phyloP scores from a whole-genome alignment of 2,888 invertebrate genomes.

The Parnassius smintheus region DNA sequence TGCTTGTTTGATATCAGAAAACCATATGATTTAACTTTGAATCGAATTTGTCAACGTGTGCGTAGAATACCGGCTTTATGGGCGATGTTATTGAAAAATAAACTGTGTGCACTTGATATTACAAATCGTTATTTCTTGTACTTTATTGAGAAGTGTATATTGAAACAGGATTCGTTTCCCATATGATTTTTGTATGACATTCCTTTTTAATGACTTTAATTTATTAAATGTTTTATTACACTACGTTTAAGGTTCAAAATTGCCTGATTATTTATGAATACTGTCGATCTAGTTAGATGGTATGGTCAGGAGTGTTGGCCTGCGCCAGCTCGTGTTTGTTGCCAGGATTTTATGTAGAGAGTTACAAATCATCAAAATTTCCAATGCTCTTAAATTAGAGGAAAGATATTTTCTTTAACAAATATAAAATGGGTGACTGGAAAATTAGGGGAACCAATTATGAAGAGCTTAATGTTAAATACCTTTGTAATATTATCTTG shows the following conservation, averaged over 20 bases:
- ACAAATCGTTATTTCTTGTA: conserved; percentile 34
- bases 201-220: conserved; percentile 44
- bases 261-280: conserved; percentile 30
- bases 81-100: conserved; percentile 20
- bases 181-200: conserved; percentile 76
- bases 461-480: too few species aligned
- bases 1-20: conserved; percentile 27
- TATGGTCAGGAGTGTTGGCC: conserved; percentile 51
- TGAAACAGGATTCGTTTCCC: conserved; percentile 71
- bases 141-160: conserved; percentile 39
- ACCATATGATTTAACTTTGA: conserved; percentile 69
- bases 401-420: too few species aligned
- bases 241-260: conserved; percentile 35
- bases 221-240: conserved; percentile 31
- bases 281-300: conserved; percentile 57
- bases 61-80: conserved; percentile 48
- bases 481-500: too few species aligned
- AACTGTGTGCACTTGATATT: accelerated
- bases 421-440: too few species aligned
- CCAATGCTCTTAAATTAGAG: neutral
- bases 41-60: conserved; percentile 46
- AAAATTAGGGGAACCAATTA: too few species aligned
- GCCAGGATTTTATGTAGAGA: conserved; percentile 41
- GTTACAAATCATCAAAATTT: conserved; percentile 32
- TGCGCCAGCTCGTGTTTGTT: conserved; percentile 39